These are phyloP conservation scores for Drosophila mauritiana DNA, from an alignment of 1,140 invertebrate species.

Conservation along the genomic window DNA sequence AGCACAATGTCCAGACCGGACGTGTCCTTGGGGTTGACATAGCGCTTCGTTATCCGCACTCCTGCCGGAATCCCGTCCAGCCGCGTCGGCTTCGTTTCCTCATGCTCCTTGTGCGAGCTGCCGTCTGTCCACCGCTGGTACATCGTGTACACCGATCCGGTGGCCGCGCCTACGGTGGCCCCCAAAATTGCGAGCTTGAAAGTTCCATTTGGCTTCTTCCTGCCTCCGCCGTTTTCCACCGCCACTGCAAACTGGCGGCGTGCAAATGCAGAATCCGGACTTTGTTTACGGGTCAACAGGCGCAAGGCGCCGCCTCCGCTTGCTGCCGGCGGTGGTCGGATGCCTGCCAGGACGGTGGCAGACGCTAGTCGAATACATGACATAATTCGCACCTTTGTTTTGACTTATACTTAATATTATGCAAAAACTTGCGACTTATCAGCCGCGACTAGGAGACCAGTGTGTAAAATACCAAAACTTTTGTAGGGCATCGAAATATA, in stretches of 20 bases:
- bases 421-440: conserved; percentile 53
- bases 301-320: conserved; percentile 17
- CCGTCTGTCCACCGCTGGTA: conserved; percentile 64
- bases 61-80: conserved; percentile 85
- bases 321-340: conserved; percentile 14
- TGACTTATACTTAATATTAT: conserved; percentile 54
- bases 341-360: conserved; percentile 7
- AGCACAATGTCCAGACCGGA: conserved; percentile 93
- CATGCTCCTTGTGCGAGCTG: conserved; percentile 73
- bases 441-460: conserved; percentile 20
- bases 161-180: conserved; percentile 85
- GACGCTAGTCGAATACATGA: conserved; percentile 58
- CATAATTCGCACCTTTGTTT: conserved; percentile 41
- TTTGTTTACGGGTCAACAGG: conserved; percentile 14
- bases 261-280: conserved; percentile 18
- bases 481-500: too few relatives aligned
- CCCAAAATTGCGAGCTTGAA: conserved; percentile 86
- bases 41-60: conserved; percentile 86
- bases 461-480: too few relatives aligned
- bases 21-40: conserved; percentile 88
- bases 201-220: conserved; percentile 57
- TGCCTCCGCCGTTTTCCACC: conserved; percentile 2
- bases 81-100: conserved; percentile 83
- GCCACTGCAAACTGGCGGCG: conserved; percentile 50
- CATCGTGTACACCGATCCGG: conserved; percentile 75